phyloP scores from a whole-genome alignment of 2,797 vertebrate genomes.

The Microctenopoma stevenorrisi region DNA sequence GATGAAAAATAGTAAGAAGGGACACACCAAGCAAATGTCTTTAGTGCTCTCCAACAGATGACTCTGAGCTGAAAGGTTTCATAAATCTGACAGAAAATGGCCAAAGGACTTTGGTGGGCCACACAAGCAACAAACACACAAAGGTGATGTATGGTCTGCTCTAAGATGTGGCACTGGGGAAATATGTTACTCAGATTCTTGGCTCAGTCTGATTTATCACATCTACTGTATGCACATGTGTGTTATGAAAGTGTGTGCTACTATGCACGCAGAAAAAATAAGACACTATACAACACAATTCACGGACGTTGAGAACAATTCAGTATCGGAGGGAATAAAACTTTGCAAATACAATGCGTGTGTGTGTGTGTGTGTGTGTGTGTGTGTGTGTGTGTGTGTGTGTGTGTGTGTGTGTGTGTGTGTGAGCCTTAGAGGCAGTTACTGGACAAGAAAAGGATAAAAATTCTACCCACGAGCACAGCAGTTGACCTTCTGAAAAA shows the following conservation, averaged over 20 bases:
- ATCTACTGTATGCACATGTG: constrained; percentile 6
- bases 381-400: too few relatives aligned
- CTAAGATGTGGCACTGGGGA: constrained; percentile 39
- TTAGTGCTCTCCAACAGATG: constrained; percentile 31
- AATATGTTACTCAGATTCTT: constrained; percentile 38
- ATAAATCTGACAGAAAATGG: constrained; percentile 45
- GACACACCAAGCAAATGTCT: constrained; percentile 2
- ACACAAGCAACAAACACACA: constrained; percentile 9
- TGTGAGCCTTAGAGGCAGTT: too few relatives aligned
- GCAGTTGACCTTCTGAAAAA: constrained; percentile 44
- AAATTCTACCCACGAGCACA: constrained; percentile 2
- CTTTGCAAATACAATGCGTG: background rate
- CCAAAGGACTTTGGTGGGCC: constrained; percentile 1
- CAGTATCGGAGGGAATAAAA: background rate
- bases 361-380: background rate
- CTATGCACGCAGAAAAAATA: background rate
- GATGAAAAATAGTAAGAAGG: constrained; percentile 2
- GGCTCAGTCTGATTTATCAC: constrained; percentile 36
- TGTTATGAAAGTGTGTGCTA: background rate
- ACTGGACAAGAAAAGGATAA: constrained; percentile 2
- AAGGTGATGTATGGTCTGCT: constrained; percentile 41
- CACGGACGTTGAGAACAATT: background rate
- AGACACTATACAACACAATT: background rate
- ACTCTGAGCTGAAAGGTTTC: constrained; percentile 38
- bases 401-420: too few relatives aligned